phyloP scores from a whole-genome alignment of 2,113 vertebrate species.

The Crotalus helleri region DNA sequence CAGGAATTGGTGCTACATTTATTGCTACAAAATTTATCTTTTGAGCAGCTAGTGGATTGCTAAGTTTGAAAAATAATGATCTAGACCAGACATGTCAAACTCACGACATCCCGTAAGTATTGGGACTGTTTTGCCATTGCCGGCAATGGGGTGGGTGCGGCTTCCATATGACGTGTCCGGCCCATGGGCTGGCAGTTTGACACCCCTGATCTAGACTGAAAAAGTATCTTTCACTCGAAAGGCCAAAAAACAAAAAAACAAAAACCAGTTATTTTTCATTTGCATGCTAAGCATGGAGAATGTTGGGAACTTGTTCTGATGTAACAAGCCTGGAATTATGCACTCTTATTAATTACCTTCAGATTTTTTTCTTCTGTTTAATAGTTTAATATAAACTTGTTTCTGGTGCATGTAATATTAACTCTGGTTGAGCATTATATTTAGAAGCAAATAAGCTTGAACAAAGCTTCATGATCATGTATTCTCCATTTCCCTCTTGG shows the following conservation, averaged over 20 bases:
- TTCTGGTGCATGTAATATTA: neutral
- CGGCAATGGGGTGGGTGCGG: too few species aligned
- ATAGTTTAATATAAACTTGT: neutral
- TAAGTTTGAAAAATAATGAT: too few species aligned
- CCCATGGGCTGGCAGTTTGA: too few species aligned
- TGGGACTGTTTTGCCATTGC: too few species aligned
- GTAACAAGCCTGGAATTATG: constrained; percentile 21
- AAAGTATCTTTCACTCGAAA: constrained; percentile 41
- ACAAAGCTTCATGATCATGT: neutral
- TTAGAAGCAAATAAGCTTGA: neutral
- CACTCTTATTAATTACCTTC: neutral
- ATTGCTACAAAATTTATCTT: neutral
- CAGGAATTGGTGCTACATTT: neutral
- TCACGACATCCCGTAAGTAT: too few species aligned
- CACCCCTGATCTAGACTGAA: constrained; percentile 11
- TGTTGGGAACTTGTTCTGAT: constrained; percentile 31
- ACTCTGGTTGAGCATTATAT: neutral
- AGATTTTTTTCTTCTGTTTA: neutral
- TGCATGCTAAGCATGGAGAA: constrained; percentile 25
- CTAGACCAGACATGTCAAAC: too few species aligned
- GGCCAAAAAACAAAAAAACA: constrained; percentile 44
- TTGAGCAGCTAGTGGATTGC: neutral
- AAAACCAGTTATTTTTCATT: neutral
- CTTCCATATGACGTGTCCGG: too few species aligned
- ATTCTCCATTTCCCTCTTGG: neutral